These are phyloP conservation scores for Bradypodion pumilum DNA, from an alignment of 2,797 vertebrate species.

Conservation along the genomic window DNA sequence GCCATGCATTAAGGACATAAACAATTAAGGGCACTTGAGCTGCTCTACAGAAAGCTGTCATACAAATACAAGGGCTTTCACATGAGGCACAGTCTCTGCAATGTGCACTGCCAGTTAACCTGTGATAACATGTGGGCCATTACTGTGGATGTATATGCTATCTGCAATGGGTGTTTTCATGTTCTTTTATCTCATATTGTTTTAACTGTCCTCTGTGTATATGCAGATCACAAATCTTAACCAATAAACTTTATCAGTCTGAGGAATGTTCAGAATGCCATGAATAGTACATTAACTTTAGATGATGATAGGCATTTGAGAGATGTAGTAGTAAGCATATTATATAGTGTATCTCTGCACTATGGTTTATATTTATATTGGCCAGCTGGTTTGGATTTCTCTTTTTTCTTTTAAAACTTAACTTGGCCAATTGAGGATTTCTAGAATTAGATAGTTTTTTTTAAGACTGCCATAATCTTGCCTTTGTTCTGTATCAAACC, in stretches of 20 bases:
- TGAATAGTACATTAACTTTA: constrained; percentile 37
- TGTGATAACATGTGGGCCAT: constrained; percentile 66
- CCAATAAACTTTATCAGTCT: constrained; percentile 22
- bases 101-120: constrained; percentile 63
- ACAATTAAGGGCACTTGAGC: constrained; percentile 83
- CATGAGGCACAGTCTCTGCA: constrained; percentile 62
- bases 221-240: constrained; percentile 43
- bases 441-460: constrained; percentile 8
- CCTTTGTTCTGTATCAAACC: constrained; percentile 21
- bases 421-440: constrained; percentile 33
- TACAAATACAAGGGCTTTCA: constrained; percentile 71
- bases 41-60: constrained; percentile 73
- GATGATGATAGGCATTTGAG: constrained; percentile 30
- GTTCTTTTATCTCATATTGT: constrained; percentile 55
- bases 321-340: constrained; percentile 40
- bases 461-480: not conserved
- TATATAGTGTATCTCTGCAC: constrained; percentile 43
- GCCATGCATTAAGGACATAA: constrained; percentile 80
- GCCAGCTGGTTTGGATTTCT: constrained; percentile 15
- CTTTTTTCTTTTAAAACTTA: constrained; percentile 28
- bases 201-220: constrained; percentile 39
- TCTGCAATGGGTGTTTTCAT: constrained; percentile 11
- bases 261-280: constrained; percentile 38
- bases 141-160: constrained; percentile 69
- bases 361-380: constrained; percentile 53